phyloP scores from a whole-genome alignment of 2,797 vertebrate species.

The Phataginus tricuspis region DNA sequence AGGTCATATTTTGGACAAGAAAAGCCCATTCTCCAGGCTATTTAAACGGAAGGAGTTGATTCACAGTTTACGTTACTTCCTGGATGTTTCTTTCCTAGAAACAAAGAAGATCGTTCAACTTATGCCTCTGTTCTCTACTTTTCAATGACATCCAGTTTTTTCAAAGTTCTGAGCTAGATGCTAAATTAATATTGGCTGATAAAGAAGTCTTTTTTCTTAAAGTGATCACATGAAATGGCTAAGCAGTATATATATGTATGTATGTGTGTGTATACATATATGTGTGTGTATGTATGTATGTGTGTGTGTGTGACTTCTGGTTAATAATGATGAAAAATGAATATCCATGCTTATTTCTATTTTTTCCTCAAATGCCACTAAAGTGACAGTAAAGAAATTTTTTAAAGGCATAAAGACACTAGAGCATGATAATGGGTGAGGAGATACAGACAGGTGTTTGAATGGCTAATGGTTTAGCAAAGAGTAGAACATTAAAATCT shows the following conservation, averaged over 20 bases:
- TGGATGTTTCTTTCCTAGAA: background rate
- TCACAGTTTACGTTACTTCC: background rate
- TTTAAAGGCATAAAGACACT: background rate
- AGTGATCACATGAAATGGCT: background rate
- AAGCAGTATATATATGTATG: background rate
- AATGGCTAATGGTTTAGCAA: background rate
- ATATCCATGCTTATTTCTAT: background rate
- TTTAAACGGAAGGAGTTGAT: background rate
- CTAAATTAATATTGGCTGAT: slow-evolving; percentile 1
- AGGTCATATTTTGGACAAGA: slow-evolving; percentile 1
- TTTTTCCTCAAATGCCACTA: background rate
- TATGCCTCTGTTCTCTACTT: background rate
- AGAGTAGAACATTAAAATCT: background rate
- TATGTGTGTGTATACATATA: too few species aligned
- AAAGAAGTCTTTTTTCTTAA: background rate
- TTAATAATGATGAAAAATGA: background rate
- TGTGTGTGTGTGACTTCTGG: background rate
- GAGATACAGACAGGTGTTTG: background rate
- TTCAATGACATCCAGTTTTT: background rate
- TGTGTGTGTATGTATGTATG: too few species aligned
- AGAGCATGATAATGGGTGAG: background rate
- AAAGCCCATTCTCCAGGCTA: background rate
- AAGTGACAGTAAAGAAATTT: background rate
- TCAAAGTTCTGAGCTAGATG: background rate
- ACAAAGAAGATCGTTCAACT: background rate